Base-by-base conservation (phyloP, 2,888 invertebrate species). In the Crepidodera aurea region DNA sequence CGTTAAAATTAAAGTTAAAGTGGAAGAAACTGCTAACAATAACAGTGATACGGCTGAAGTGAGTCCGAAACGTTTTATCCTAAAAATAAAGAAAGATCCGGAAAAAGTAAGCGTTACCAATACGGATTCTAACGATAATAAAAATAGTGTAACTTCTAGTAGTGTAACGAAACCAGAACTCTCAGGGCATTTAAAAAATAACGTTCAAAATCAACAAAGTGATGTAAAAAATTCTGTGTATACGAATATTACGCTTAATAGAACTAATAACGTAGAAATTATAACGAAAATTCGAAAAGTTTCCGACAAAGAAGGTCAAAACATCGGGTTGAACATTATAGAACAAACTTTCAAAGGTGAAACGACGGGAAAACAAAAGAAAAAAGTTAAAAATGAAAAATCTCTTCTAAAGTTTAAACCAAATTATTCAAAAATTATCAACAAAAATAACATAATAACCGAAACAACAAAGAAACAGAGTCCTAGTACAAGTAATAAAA, bases 251-350 rank as follows among this genome's bases (percentile, higher is more conserved):
- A 79, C 77, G 6, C 61, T 79, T 8, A 79, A 80, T 63, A 70
- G 78, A 51, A 74, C 73, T 10, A 77, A 76, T 55, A 79, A 79
- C 50, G 69, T 76, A 5, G 78, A 78, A 57, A 76, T 76, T 18
- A 77, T 80, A 32, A 79, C 78, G 7, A 78, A 80, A 72, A 75
- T 79, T 22, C 75, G 78, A 51, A 79, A 78, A 62, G 75, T 78
- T 2, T 75, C 78, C 1, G 76, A 77, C 53, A 79, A 76, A 62
- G 76, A 78, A 48, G 77, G 79, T 4, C 72, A 73, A 55, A 73
- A 75, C 12, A 76, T 78, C 22, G 78, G 76, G 1, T 62, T 78
- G 25, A 79, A 78, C 55, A 75, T 79, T 4, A 74, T 77, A 29
- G 77, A 77, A 58, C 77, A 79, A 60, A 75, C 74, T 2, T 75